Evolutionary conservation across 2,888 invertebrate species (phyloP).

Genomic region (Tribolium freemani): DNA sequence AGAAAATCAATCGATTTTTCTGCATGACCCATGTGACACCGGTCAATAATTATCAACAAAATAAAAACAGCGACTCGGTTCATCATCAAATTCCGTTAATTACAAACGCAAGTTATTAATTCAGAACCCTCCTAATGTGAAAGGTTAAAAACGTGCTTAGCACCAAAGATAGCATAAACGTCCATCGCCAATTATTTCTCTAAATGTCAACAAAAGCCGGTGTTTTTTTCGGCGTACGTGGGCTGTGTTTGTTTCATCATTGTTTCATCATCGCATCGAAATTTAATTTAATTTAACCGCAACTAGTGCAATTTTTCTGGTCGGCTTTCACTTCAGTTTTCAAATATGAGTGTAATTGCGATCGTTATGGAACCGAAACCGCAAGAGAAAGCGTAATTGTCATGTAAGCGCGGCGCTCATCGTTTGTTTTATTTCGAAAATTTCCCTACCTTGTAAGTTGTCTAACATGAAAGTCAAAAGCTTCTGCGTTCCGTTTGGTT

Average conservation of each 20-base stretch:
- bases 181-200: background rate
- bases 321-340: conserved; percentile 33
- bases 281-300: conserved; percentile 16
- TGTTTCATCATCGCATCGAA: background rate
- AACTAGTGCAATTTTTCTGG: conserved; percentile 28
- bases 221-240: background rate
- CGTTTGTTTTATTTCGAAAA: background rate
- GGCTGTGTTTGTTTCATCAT: conserved; percentile 8
- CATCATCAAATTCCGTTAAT: conserved; percentile 17
- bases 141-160: conserved; percentile 38
- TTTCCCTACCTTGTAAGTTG: conserved; percentile 88
- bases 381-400: conserved; percentile 24
- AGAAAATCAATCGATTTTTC: background rate
- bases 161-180: conserved; percentile 4
- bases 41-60: background rate
- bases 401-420: background rate
- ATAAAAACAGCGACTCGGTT: conserved; percentile 1
- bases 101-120: conserved; percentile 1
- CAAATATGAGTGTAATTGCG: conserved; percentile 28
- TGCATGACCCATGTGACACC: background rate
- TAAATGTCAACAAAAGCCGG: conserved; percentile 11
- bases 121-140: conserved; percentile 25
- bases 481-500: conserved; percentile 94
- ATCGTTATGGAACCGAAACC: conserved; percentile 17
- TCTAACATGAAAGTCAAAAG: conserved; percentile 95